A percentile compares a stretch with the other conserved stretches of the same genome.
Evolutionary conservation across 2,888 invertebrate species (phyloP).

Genomic region (Opisthograptis luteolata): DNA sequence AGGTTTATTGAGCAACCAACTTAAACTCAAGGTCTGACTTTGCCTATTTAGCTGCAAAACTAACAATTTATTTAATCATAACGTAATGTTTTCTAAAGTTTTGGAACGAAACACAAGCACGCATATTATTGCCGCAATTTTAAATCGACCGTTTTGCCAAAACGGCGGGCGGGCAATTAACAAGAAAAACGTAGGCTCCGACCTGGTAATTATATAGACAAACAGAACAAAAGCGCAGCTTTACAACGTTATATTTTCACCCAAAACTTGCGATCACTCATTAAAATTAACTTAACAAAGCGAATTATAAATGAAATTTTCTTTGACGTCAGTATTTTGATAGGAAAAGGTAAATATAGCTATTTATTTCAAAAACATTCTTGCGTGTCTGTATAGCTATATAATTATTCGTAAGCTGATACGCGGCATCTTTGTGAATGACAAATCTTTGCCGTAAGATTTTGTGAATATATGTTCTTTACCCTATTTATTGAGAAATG

Average conservation of each 20-base stretch:
- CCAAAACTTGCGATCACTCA: constrained; percentile 23
- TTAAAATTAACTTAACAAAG: constrained; percentile 16
- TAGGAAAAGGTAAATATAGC: too few species aligned
- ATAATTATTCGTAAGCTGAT: too few species aligned
- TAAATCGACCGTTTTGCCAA: constrained; percentile 30
- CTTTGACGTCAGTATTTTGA: background rate
- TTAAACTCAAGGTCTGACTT: too few species aligned
- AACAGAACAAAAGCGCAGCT: constrained; percentile 19
- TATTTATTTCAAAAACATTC: too few species aligned
- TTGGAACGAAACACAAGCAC: background rate
- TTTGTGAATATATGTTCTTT: background rate
- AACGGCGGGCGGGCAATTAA: constrained; percentile 35
- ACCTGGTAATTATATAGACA: constrained; percentile 27
- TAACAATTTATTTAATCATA: too few species aligned
- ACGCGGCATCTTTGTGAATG: too few species aligned
- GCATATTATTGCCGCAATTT: background rate
- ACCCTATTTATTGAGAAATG: background rate
- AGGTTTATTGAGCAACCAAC: too few species aligned
- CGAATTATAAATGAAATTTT: constrained; percentile 14
- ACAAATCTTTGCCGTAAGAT: too few species aligned
- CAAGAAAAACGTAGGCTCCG: constrained; percentile 15
- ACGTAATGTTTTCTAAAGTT: background rate
- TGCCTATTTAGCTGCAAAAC: too few species aligned
- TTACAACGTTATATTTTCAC: constrained; percentile 18
- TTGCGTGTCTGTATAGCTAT: too few species aligned